phyloP scores from a whole-genome alignment of 2,113 vertebrate species.

The Xenotilapia caudafasciata region DNA sequence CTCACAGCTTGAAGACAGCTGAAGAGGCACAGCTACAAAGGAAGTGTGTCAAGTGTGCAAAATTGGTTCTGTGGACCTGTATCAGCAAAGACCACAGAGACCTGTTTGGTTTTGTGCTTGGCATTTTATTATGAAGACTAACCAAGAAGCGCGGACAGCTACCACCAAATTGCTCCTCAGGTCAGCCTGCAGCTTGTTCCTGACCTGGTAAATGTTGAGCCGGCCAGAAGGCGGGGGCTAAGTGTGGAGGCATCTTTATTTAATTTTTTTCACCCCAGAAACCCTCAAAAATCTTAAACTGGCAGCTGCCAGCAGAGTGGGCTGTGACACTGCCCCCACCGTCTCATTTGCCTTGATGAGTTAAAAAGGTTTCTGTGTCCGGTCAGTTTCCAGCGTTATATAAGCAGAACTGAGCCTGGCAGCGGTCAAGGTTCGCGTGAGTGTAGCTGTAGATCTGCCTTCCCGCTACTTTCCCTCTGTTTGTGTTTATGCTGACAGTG shows the following conservation, averaged over 20 bases:
- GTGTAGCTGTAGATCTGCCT: constrained; percentile 19
- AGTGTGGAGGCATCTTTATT: not conserved
- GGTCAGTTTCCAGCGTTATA: constrained; percentile 4
- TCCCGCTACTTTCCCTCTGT: not conserved
- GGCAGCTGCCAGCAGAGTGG: constrained; percentile 15
- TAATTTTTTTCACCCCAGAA: not conserved
- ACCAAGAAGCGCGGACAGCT: not conserved
- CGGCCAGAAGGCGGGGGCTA: not conserved
- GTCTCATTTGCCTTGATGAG: constrained; percentile 5
- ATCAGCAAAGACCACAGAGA: constrained; percentile 41
- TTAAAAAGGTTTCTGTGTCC: constrained; percentile 7
- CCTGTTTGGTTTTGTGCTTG: constrained; percentile 29
- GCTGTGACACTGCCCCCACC: not conserved
- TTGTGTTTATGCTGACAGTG: constrained; percentile 45
- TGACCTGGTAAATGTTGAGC: not conserved
- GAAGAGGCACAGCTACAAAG: constrained; percentile 47
- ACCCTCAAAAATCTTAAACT: not conserved
- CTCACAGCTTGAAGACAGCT: constrained; percentile 48
- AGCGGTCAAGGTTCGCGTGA: constrained; percentile 16
- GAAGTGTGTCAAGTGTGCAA: constrained; percentile 51
- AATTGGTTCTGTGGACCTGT: constrained; percentile 46
- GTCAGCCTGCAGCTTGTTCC: not conserved
- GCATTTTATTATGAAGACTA: constrained; percentile 5
- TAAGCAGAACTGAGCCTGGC: constrained; percentile 19
- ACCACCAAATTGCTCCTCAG: not conserved